A percentile compares a stretch with the other conserved stretches of the same genome.
Evolutionary conservation across 2,888 invertebrate genomes (phyloP).

Genomic region (Ormyrus labotus): DNA sequence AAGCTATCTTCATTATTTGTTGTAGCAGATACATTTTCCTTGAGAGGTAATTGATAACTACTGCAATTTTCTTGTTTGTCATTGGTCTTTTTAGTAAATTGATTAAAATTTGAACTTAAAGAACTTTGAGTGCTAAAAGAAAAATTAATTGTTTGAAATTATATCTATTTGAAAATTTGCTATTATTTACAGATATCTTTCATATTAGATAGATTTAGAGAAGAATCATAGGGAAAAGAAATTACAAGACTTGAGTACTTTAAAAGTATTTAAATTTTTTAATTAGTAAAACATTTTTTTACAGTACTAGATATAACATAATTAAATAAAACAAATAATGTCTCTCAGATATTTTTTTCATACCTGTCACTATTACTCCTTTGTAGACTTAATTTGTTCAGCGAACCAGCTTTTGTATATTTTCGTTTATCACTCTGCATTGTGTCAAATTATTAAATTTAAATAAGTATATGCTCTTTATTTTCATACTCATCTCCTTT

Average conservation of each 20-base stretch:
- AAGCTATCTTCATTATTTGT: slow-evolving; percentile 63
- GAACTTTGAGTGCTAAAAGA: slow-evolving; percentile 40
- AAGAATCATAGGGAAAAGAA: slow-evolving; percentile 20
- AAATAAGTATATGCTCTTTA: not conserved
- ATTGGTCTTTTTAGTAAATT: not conserved
- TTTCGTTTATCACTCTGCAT: slow-evolving; percentile 15
- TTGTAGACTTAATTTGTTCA: slow-evolving; percentile 47
- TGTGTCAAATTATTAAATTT: not conserved
- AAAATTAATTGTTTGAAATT: slow-evolving; percentile 11
- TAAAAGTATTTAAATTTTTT: slow-evolving; percentile 22
- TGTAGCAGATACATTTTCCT: slow-evolving; percentile 24
- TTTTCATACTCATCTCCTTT: not conserved
- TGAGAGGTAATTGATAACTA: slow-evolving; percentile 1
- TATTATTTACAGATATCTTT: not conserved
- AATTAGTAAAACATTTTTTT: slow-evolving; percentile 38
- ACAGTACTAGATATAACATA: slow-evolving; percentile 13
- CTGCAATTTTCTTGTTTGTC: slow-evolving; percentile 6
- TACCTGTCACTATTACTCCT: slow-evolving; percentile 53
- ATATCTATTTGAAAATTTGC: not conserved
- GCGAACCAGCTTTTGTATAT: slow-evolving; percentile 10
- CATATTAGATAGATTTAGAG: not conserved
- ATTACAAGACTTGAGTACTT: not conserved
- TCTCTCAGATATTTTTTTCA: slow-evolving; percentile 31
- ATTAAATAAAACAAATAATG: not conserved
- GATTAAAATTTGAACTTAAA: slow-evolving; percentile 10